Base-by-base conservation (phyloP, 1,140 invertebrate genomes). In the Tetramorium simillimum region DNA sequence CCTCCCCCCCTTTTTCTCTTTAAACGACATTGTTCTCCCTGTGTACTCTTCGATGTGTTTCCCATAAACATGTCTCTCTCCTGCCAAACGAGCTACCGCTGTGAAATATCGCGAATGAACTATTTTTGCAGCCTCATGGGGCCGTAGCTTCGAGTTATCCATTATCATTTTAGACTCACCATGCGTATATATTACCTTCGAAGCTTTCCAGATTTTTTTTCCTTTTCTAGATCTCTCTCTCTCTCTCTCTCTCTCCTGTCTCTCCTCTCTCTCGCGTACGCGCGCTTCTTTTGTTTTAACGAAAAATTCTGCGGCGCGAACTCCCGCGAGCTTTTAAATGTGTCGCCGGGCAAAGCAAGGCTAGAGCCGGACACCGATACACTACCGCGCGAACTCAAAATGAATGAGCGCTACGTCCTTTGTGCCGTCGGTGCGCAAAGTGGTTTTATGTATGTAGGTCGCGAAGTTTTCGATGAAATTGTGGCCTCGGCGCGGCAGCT, bases 361-460 rank as follows among this genome's bases (percentile, higher is more conserved):
- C 53, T 37, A 67, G 78, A 4, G 18, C 77, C 40, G 60, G 33
- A 69, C 67, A 24, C 37, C 40, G 62, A 72, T 58, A 72, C 40
- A 73, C 21, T 24, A 24, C 18, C 80, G 80, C 16, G 69, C 69
- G 80, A 60, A 75, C 69, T 84, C 80, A 84, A 84, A 84, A 84
- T 84, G 80, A 75, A 84, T 84, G 80, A 84, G 80, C 80, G 69
- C 53, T 53, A 33, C 70, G 80, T 84, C 80, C 80, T 84, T 84
- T 84, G 80, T 84, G 67, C 46, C 69, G 10, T 62, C 7, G 69
- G 69, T 40, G 69, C 43, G 80, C 69, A 84, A 75, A 84, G 80
- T 84, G 80, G 80, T 84, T 84, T 84, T 84, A 85, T 85, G 70
- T 85, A 77, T 85, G 75, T 85, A 78, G 82, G 82, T 85, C 82